Percentiles rank a stretch among this genome's conserved stretches.
phyloP scores from a whole-genome alignment of 1,140 invertebrate genomes.

The Orius insidiosus region DNA sequence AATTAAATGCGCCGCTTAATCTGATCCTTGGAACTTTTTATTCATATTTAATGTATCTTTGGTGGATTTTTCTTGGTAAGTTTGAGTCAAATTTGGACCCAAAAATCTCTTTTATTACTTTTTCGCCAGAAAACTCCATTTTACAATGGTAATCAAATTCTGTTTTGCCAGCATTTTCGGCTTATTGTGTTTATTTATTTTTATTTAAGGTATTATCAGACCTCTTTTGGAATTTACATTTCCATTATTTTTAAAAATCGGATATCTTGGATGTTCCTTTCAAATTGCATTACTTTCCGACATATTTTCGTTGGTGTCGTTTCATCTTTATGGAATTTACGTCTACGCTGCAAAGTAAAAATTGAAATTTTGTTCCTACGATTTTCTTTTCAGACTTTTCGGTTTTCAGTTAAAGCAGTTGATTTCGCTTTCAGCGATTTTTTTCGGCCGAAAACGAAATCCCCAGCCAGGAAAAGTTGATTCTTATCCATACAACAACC shows the following conservation, averaged over 20 bases:
- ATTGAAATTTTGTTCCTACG: slow-evolving; percentile 16
- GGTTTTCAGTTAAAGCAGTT: slow-evolving; percentile 61
- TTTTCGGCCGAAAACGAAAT: slow-evolving; percentile 85
- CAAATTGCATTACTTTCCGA: slow-evolving; percentile 67
- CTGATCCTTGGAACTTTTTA: slow-evolving; percentile 77
- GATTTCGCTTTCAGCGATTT: slow-evolving; percentile 62
- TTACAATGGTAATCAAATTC: too few relatives aligned
- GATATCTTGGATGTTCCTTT: slow-evolving; percentile 51
- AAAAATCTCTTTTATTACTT: too few relatives aligned
- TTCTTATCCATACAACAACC: slow-evolving; percentile 59
- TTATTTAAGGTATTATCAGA: slow-evolving; percentile 25
- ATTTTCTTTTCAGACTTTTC: slow-evolving; percentile 48
- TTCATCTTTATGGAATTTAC: slow-evolving; percentile 90
- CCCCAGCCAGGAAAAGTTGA: slow-evolving; percentile 64
- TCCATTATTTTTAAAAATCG: slow-evolving; percentile 39
- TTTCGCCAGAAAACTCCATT: too few relatives aligned
- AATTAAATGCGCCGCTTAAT: slow-evolving; percentile 77
- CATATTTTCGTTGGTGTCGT: slow-evolving; percentile 61
- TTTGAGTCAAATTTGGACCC: too few relatives aligned
- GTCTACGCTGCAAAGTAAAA: slow-evolving; percentile 76
- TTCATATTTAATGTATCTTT: slow-evolving; percentile 79
- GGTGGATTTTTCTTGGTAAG: slow-evolving; percentile 62
- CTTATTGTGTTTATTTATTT: slow-evolving; percentile 2
- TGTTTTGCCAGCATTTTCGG: too few relatives aligned
- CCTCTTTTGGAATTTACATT: slow-evolving; percentile 35